A percentile compares a stretch with the other conserved stretches of the same genome.
These are phyloP conservation scores for Sphinx pinastri DNA, from an alignment of 2,888 invertebrate genomes.

Conservation along the genomic window DNA sequence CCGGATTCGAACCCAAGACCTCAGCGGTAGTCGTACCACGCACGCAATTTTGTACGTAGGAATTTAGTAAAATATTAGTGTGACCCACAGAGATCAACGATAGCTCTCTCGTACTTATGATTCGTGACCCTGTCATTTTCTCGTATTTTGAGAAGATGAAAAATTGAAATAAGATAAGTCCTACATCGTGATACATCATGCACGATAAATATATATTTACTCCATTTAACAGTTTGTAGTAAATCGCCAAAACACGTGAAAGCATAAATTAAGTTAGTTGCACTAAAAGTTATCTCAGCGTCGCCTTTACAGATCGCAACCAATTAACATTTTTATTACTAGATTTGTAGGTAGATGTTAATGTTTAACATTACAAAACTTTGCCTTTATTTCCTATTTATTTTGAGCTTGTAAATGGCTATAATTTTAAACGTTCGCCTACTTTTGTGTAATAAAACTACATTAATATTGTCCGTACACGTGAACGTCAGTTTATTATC, in stretches of 20 bases:
- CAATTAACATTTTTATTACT: slow-evolving; percentile 10
- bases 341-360: neutral
- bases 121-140: too few relatives aligned
- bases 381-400: neutral
- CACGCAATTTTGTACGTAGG: too few relatives aligned
- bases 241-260: too few relatives aligned
- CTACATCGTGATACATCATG: too few relatives aligned
- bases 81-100: too few relatives aligned
- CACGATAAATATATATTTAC: neutral
- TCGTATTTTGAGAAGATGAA: too few relatives aligned
- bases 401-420: neutral
- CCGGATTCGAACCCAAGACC: too few relatives aligned
- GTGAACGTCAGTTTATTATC: neutral
- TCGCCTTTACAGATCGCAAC: neutral
- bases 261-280: neutral
- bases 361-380: neutral
- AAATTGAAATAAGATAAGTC: too few relatives aligned
- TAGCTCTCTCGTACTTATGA: too few relatives aligned
- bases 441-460: neutral
- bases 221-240: neutral
- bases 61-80: too few relatives aligned
- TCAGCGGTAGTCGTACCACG: too few relatives aligned
- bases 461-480: neutral
- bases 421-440: neutral
- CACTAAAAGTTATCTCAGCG: neutral